These are phyloP conservation scores for Deroptyus accipitrinus DNA, from an alignment of 2,113 vertebrate genomes.

Conservation along the genomic window DNA sequence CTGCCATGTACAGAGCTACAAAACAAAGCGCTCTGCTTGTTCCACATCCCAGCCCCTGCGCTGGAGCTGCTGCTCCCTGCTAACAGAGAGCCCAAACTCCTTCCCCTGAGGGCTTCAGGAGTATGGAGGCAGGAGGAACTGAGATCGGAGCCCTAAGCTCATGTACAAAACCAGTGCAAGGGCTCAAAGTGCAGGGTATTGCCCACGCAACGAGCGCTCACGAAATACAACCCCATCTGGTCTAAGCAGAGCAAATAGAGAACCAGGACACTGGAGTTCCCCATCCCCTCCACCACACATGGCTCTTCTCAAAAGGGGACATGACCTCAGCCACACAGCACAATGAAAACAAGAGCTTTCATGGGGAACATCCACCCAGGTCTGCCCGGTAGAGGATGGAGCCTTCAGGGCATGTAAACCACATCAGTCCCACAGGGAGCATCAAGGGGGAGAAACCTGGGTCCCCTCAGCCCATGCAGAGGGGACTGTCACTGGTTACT, in stretches of 20 bases:
- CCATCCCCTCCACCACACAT: fast-evolving
- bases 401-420: neutral
- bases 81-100: neutral
- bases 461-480: neutral
- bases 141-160: neutral
- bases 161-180: neutral
- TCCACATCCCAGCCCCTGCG: neutral
- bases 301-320: neutral
- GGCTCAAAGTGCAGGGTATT: neutral
- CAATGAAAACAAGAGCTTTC: neutral
- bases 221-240: neutral
- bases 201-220: fast-evolving
- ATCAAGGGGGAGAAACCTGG: neutral
- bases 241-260: neutral
- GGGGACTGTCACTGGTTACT: neutral
- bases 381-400: neutral
- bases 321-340: neutral
- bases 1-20: conserved; percentile 23
- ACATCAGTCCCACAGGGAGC: neutral
- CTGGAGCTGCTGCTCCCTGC: neutral
- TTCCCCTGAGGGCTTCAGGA: neutral
- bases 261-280: neutral
- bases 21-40: conserved; percentile 39
- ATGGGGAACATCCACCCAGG: neutral
- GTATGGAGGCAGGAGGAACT: neutral